phyloP scores from a whole-genome alignment of 2,797 vertebrate genomes.

The Catharus ustulatus region DNA sequence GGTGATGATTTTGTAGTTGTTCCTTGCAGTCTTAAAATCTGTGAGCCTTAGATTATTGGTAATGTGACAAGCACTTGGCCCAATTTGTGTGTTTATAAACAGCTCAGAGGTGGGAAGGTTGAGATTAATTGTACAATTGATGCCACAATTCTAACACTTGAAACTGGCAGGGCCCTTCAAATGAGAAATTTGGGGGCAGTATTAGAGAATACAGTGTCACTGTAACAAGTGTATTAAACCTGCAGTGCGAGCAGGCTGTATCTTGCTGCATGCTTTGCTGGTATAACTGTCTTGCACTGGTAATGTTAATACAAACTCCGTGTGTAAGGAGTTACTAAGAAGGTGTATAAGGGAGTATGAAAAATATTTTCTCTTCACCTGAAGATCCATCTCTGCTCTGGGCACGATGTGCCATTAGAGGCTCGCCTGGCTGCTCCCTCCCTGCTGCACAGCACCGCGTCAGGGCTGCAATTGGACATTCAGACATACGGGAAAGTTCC shows the following conservation, averaged over 20 bases:
- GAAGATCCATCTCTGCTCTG: accelerated
- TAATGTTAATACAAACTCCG: neutral
- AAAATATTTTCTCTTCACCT: neutral
- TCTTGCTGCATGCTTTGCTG: neutral
- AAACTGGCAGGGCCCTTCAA: neutral
- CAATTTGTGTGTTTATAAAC: neutral
- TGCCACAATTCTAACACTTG: neutral
- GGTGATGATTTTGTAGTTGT: neutral
- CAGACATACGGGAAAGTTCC: accelerated
- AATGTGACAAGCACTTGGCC: neutral
- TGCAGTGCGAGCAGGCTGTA: neutral
- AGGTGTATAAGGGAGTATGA: neutral
- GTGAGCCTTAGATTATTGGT: neutral
- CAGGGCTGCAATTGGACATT: neutral
- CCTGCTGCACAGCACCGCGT: accelerated
- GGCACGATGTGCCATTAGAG: accelerated
- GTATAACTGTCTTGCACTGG: neutral
- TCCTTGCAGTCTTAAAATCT: neutral
- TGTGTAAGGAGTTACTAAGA: neutral
- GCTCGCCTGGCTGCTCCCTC: neutral
- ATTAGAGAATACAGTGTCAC: neutral
- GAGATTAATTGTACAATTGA: neutral
- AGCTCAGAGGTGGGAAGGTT: neutral
- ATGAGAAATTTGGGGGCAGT: neutral
- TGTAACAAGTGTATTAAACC: neutral